Evolutionary conservation across 2,797 vertebrate genomes (phyloP).

Genomic region (Crax fasciolata): DNA sequence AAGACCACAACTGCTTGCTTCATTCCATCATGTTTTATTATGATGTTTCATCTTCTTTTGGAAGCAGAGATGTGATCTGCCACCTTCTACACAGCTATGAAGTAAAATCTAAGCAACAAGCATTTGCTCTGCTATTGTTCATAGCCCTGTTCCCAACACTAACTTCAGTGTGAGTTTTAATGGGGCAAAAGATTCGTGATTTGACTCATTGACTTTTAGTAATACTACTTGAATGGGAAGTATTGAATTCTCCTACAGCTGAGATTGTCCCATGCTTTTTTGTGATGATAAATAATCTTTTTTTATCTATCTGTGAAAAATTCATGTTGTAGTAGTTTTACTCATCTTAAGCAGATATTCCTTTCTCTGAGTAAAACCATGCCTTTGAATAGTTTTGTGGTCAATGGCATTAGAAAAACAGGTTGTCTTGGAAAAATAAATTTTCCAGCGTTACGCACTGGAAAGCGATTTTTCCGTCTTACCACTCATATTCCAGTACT

Average conservation of each 20-base stretch:
- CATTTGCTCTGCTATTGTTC: conserved; percentile 4
- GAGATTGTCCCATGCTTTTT: not conserved
- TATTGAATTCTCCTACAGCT: not conserved
- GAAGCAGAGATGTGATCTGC: not conserved
- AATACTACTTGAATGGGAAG: not conserved
- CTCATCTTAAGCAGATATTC: not conserved
- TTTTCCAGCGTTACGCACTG: conserved; percentile 30
- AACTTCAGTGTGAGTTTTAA: conserved; percentile 5
- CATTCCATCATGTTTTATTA: conserved; percentile 2
- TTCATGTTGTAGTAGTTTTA: not conserved
- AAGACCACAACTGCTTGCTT: conserved; percentile 38
- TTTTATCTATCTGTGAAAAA: not conserved
- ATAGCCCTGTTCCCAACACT: not conserved
- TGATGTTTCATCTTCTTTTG: not conserved
- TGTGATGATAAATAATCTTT: not conserved
- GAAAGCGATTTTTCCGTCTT: conserved; percentile 62
- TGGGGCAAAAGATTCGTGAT: not conserved
- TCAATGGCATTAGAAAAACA: conserved; percentile 41
- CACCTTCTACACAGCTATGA: not conserved
- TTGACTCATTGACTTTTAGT: conserved; percentile 1
- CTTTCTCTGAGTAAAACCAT: not conserved
- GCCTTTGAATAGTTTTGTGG: conserved; percentile 36
- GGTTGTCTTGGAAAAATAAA: conserved; percentile 57
- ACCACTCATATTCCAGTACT: conserved; percentile 14
- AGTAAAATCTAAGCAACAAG: conserved; percentile 23